These are phyloP conservation scores for Sternarchorhynchus goeldii DNA, from an alignment of 2,797 vertebrate genomes.

Conservation along the genomic window DNA sequence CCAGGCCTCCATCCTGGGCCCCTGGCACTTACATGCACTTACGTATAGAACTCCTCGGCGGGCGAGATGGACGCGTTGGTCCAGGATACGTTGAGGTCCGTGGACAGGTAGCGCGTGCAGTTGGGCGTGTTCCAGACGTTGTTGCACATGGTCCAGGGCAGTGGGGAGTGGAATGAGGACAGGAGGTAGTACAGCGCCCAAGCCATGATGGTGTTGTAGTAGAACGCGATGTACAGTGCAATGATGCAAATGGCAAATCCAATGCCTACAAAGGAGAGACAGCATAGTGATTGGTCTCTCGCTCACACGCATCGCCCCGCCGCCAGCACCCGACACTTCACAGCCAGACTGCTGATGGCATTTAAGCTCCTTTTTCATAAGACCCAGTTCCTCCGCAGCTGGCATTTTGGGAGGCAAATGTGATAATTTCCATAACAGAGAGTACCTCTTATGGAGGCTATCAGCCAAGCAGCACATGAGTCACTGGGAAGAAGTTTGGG, in stretches of 20 bases:
- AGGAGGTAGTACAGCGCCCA: constrained; percentile 98
- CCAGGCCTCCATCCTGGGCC: constrained; percentile 23
- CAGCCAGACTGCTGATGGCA: constrained; percentile 64
- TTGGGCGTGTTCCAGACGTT: constrained; percentile 94
- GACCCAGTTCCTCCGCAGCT: constrained; percentile 65
- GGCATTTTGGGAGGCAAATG: constrained; percentile 79
- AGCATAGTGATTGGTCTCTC: background rate
- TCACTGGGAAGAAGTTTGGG: constrained; percentile 46
- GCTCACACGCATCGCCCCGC: background rate
- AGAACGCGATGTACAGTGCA: constrained; percentile 93
- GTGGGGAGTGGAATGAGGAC: constrained; percentile 84
- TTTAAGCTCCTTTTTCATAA: constrained; percentile 68
- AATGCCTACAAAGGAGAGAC: constrained; percentile 77
- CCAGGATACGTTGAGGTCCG: constrained; percentile 86
- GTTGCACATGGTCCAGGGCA: constrained; percentile 93
- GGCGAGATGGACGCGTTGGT: constrained; percentile 87
- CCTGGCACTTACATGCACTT: constrained; percentile 85
- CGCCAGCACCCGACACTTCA: constrained; percentile 51
- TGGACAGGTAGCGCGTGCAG: constrained; percentile 90
- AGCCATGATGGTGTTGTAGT: constrained; percentile 99
- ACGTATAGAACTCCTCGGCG: constrained; percentile 99
- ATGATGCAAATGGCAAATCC: constrained; percentile 98
- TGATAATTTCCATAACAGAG: constrained; percentile 82
- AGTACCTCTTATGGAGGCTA: constrained; percentile 54
- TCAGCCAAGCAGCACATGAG: constrained; percentile 51